Conservation (phyloP, 1,140 invertebrate genomes). For the Musca domestica region DNA sequence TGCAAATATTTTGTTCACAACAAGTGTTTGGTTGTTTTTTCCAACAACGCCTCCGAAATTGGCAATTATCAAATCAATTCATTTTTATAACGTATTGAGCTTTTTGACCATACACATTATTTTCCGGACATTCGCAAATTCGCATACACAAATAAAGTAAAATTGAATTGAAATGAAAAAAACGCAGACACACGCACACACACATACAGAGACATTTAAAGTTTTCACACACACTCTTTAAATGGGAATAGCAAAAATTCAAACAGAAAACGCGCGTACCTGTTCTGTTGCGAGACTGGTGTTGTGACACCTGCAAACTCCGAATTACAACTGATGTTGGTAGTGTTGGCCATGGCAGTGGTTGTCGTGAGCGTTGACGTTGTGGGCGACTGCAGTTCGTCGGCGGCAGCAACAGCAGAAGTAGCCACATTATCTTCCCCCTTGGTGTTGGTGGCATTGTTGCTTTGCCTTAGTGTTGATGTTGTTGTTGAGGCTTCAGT, state of each 20-base stretch:
- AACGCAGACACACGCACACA: not conserved
- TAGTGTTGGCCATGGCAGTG: slow-evolving; percentile 12
- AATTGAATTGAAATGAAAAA: not conserved
- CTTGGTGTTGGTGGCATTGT: not conserved
- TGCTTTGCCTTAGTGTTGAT: not conserved
- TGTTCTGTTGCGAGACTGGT: slow-evolving; percentile 32
- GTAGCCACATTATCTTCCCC: not conserved
- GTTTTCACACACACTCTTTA: not conserved
- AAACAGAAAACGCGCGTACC: slow-evolving; percentile 37
- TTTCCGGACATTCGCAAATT: too few species aligned
- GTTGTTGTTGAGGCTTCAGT: not conserved
- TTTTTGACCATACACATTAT: too few species aligned
- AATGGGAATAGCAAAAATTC: not conserved
- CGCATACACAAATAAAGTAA: not conserved
- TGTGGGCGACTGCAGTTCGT: not conserved
- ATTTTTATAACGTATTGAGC: too few species aligned
- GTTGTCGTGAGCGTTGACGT: slow-evolving; percentile 4
- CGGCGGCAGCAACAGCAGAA: not conserved
- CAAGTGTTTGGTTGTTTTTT: not conserved
- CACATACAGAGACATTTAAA: not conserved
- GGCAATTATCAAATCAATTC: too few species aligned
- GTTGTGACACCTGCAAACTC: slow-evolving; percentile 48
- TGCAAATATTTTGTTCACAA: not conserved
- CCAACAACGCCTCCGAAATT: too few species aligned
- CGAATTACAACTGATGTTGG: slow-evolving; percentile 46